Evolutionary conservation across 2,797 vertebrate species (phyloP).

Genomic region (Distichodus sexfasciatus): DNA sequence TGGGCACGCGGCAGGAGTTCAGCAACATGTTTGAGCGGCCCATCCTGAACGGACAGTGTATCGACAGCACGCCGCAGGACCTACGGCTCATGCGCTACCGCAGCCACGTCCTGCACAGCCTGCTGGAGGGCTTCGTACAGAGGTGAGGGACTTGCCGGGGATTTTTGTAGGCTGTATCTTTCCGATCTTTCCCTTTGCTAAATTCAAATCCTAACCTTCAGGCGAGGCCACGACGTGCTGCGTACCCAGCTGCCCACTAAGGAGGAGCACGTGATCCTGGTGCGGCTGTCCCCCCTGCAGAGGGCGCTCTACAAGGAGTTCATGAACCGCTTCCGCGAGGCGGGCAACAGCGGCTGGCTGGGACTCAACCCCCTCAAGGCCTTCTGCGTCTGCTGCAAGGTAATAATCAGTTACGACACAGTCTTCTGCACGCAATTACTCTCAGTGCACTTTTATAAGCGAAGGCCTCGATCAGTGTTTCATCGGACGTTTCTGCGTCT

Average conservation of each 20-base stretch:
- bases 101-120: constrained; percentile 94
- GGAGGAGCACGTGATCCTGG: constrained; percentile 94
- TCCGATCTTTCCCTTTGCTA: constrained; percentile 24
- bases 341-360: constrained; percentile 96
- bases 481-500: too few relatives aligned
- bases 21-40: constrained; percentile 99
- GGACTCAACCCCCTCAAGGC: constrained; percentile 97
- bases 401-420: too few relatives aligned
- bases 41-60: constrained; percentile 95
- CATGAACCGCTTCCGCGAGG: constrained; percentile 96
- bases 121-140: constrained; percentile 95
- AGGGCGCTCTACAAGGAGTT: constrained; percentile 95
- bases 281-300: constrained; percentile 91
- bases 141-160: constrained; percentile 76
- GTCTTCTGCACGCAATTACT: neutral
- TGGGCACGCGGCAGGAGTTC: constrained; percentile 94
- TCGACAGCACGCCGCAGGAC: constrained; percentile 94
- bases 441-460: too few relatives aligned
- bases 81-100: constrained; percentile 93
- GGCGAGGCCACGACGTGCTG: constrained; percentile 93
- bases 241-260: constrained; percentile 90
- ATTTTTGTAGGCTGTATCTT: neutral
- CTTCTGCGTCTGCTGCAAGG: constrained; percentile 99
- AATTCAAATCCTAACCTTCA: too few relatives aligned
- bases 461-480: too few relatives aligned